Base-by-base conservation (phyloP, 1,140 invertebrate genomes). In the Zaprionus lachaisei region DNA sequence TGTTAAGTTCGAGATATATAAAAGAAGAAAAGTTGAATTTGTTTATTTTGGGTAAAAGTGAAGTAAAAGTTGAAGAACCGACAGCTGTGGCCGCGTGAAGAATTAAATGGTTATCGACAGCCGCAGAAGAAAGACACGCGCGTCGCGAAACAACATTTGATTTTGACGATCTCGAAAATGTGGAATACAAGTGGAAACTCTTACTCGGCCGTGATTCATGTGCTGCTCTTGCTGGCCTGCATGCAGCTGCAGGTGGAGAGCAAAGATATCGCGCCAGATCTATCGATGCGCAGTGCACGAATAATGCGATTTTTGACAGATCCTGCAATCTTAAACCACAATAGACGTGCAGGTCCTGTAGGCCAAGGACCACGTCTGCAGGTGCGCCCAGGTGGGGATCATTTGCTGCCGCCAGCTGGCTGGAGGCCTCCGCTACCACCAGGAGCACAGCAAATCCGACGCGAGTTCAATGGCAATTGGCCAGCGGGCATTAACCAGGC, bases 91-190 rank as follows among this genome's bases (percentile, higher is more conserved):
- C 63, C 72, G 67, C 79, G 56, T 79, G 82, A 15, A 56, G 58
- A 70, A 65, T 90, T 81, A 90, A 90, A 90, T 86, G 75, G 72
- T 71, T 69, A 80, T 77, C 78, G 82, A 82, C 85, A 69, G 81
- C 70, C 68, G 86, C 73, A 49, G 86, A 71, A 73, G 58, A 64
- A 68, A 82, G 85, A 82, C 85, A 80, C 73, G 73, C 71, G 78
- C 41, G 65, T 31, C 62, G 62, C 70, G 61, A 56, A 79, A 65
- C 67, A 55, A n/a, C 6, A 47, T 47, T 47, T 47, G 41, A 47
- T 64, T 68, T 64, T 72, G 15, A 41, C 54, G 24, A 31, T 57
- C 60, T 5, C 47, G 9, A 81, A 64, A 34, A 84, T 90, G 81
- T 79, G 44, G 37, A 58, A 63, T 51, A 51, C 31, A 58, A 58